A percentile compares a stretch with the other conserved stretches of the same genome.
Conservation (phyloP, 2,888 invertebrate species). For the Serrognathus titanus region DNA sequence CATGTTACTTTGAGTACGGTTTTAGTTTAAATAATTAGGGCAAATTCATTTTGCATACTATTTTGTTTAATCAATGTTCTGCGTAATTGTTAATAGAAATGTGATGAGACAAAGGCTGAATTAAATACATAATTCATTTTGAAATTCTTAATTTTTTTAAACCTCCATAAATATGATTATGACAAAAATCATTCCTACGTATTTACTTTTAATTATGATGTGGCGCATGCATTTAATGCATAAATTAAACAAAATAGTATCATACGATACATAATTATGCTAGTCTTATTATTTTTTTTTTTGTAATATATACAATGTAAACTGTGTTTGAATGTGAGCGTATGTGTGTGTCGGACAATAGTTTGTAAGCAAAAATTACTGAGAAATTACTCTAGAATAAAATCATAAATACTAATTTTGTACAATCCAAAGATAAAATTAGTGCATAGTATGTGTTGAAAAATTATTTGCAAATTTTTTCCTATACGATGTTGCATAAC, state of each 20-base stretch:
- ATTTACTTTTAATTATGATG: no score
- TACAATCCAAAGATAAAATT: conserved; percentile 48
- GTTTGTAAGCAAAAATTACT: conserved; percentile 24
- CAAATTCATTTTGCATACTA: conserved; percentile 7
- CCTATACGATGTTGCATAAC: conserved; percentile 6
- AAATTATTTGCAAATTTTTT: conserved; percentile 21
- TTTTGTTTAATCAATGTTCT: conserved; percentile 13
- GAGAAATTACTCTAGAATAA: conserved; percentile 28
- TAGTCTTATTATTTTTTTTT: conserved; percentile 26
- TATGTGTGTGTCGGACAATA: conserved; percentile 35
- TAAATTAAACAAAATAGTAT: conserved; percentile 18
- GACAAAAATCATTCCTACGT: no score
- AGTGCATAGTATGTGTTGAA: conserved; percentile 22
- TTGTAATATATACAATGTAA: conserved; percentile 32
- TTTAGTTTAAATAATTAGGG: conserved; percentile 1
- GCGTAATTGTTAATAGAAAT: not conserved
- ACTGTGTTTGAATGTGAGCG: conserved; percentile 30
- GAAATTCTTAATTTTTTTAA: no score
- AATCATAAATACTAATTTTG: conserved; percentile 43
- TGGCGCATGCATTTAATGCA: not conserved
- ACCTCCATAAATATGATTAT: no score
- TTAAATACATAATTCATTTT: not conserved
- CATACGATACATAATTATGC: conserved; percentile 18
- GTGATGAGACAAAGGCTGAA: conserved; percentile 6
- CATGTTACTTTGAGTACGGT: no score